A percentile compares a stretch with the other conserved stretches of the same genome.
These are phyloP conservation scores for Alces alces DNA, from an alignment of 2,113 vertebrate species.

Conservation along the genomic window DNA sequence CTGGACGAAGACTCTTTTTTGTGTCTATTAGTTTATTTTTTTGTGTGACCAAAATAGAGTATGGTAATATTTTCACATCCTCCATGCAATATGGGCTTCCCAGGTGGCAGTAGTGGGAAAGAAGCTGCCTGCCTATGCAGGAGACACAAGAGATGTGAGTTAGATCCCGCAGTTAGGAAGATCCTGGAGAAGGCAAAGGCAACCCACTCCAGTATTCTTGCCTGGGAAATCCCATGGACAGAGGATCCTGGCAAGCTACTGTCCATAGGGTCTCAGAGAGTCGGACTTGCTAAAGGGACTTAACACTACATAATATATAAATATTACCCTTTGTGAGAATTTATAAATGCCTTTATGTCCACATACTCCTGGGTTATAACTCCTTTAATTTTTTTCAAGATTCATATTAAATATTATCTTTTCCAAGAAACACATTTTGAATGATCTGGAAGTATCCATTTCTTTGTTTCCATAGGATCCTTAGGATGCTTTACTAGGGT, in stretches of 20 bases:
- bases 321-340: background rate
- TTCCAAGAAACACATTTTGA: background rate
- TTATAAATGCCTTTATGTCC: background rate
- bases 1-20: background rate
- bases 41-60: background rate
- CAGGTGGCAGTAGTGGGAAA: background rate
- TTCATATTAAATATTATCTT: background rate
- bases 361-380: background rate
- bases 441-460: background rate
- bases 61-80: background rate
- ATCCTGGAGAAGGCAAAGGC: background rate
- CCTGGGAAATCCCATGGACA: background rate
- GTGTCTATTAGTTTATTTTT: background rate
- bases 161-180: background rate
- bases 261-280: background rate
- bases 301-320: background rate
- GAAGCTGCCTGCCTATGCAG: background rate
- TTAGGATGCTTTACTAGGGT: background rate
- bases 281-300: accelerated
- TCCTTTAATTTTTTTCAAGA: background rate
- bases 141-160: background rate
- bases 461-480: background rate
- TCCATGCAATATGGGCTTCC: background rate
- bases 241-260: background rate
- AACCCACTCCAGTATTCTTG: background rate